Base-by-base conservation (phyloP, 2,888 invertebrate genomes). In the Plemyria rubiginata region DNA sequence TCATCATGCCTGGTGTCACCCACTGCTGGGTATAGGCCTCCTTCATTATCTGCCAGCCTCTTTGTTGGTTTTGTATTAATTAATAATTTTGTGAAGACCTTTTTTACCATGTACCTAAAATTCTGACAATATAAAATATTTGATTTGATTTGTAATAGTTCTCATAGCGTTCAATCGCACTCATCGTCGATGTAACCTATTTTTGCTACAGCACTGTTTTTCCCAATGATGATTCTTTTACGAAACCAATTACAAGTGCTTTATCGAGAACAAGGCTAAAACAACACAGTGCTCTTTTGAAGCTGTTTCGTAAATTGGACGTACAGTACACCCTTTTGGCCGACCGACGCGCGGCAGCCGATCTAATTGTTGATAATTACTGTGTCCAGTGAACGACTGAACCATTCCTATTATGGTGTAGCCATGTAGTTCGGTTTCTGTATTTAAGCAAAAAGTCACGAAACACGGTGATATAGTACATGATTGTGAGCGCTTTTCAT, bases 331-430 rank as follows among this genome's bases (percentile, higher is more conserved):
- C 54, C 40, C 9, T 60, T 48, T 53, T 16, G 16, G 8, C 13
- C 8, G 4, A 22, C 13, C 8, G 4, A 22, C 3, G 22, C 22
- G 22, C 45, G 50, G 32, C 29, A 16, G 41, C n/a, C 50, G 43
- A 22, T 48, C 40, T 59, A 59, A 59, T 59, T 59, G 46, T 28
- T 32, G 48, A 28, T 53, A 59, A 59, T 53, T 59, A 53, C 16
- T 43, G 50, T 41, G 48, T 29, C 45, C 36, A 46, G 43, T 40
- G 13, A 6, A 45, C 32, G 8, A 13, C 22, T 15, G 15, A 6
- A 8, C 13, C 7, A 15, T 13, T 9, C 9, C 15, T 15, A 8
- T 43, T 3, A 32, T 32, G 32, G 32, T 32, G 32, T 32, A 5
- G 8, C 6, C 32, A 32, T 32, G 32, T 15, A 2, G 13, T 43